Percentiles rank a stretch among this genome's conserved stretches.
Evolutionary conservation across 2,113 vertebrate species (phyloP).

Genomic region (Brevimyrus niger): DNA sequence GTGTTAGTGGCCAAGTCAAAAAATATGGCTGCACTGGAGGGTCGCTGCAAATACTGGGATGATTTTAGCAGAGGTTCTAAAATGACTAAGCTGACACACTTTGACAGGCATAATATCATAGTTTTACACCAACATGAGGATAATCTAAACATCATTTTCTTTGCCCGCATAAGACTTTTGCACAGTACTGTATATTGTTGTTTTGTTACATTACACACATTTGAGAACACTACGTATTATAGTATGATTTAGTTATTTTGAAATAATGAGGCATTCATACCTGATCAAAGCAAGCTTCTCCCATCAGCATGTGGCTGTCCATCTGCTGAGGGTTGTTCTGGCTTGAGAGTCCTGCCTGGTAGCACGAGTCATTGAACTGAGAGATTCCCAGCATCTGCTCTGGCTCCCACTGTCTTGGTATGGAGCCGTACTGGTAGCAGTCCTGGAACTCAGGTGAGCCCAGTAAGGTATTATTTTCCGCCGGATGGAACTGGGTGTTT

Average conservation of each 20-base stretch:
- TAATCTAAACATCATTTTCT: no score
- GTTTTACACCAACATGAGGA: no score
- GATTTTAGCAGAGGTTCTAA: no score
- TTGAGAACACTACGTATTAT: not conserved
- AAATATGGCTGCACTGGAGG: no score
- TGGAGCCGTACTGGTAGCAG: not conserved
- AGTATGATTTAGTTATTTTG: not conserved
- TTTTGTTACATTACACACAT: not conserved
- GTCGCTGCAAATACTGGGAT: no score
- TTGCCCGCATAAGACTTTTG: no score
- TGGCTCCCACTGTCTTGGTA: not conserved
- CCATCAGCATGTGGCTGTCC: not conserved
- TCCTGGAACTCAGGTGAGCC: not conserved
- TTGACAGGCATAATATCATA: no score
- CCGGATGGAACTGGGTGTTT: slow-evolving; percentile 19
- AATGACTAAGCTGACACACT: no score
- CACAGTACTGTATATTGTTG: not conserved
- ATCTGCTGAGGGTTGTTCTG: not conserved
- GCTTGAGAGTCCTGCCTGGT: not conserved
- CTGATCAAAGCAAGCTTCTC: not conserved
- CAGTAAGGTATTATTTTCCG: not conserved
- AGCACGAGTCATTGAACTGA: not conserved
- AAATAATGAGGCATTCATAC: not conserved
- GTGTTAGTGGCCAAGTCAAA: no score
- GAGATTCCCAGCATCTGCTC: not conserved